Percentiles rank a stretch among this genome's conserved stretches.
Conservation (phyloP, 2,888 invertebrate genomes). For the Chironomus tentans region DNA sequence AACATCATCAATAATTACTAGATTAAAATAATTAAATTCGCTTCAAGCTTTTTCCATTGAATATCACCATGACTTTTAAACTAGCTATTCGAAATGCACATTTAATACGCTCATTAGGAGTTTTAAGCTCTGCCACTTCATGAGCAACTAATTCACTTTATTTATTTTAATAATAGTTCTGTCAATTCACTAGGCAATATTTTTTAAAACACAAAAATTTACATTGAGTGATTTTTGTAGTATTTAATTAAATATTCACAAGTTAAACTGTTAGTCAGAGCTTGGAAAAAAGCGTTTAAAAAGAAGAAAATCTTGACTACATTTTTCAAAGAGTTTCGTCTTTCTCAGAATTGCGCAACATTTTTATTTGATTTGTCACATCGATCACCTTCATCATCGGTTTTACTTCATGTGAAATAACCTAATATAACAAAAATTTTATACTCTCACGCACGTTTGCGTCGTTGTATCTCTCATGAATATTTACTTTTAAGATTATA, state of each 20-base stretch:
- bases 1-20: too few relatives aligned
- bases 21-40: too few relatives aligned
- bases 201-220: too few relatives aligned
- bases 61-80: too few relatives aligned
- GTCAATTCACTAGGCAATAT: too few relatives aligned
- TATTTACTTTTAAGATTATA: neutral
- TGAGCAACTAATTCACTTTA: too few relatives aligned
- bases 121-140: too few relatives aligned
- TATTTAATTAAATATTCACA: neutral
- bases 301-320: neutral
- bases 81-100: too few relatives aligned
- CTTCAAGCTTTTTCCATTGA: too few relatives aligned
- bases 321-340: neutral
- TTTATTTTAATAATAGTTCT: too few relatives aligned
- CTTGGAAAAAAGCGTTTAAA: neutral
- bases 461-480: neutral
- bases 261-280: neutral
- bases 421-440: neutral
- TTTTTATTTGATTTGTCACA: conserved; percentile 18
- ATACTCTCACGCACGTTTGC: neutral
- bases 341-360: conserved; percentile 1
- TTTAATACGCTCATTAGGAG: too few relatives aligned
- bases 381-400: neutral
- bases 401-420: neutral
- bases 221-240: neutral